A percentile compares a stretch with the other conserved stretches of the same genome.
These are phyloP conservation scores for Caenorhabditis becei DNA, from an alignment of 2,888 invertebrate genomes.

Conservation along the genomic window DNA sequence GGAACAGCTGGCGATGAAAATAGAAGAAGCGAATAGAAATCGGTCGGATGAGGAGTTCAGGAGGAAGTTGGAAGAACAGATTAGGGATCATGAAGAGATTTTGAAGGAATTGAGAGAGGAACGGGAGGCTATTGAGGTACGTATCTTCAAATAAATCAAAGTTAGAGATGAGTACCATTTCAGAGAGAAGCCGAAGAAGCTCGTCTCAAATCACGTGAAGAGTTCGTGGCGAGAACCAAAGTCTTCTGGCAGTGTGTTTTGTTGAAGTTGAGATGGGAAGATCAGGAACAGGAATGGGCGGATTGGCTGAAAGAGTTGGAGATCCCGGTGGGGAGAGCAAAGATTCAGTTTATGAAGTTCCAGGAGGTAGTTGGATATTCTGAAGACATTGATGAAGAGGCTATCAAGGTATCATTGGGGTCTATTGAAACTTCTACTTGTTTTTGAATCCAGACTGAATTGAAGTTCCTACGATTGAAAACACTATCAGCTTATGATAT, in stretches of 20 bases:
- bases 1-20: neutral
- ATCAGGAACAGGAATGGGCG: constrained; percentile 19
- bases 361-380: neutral
- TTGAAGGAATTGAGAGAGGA: neutral
- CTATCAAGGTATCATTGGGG: too few relatives aligned
- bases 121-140: constrained; percentile 9
- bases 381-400: neutral
- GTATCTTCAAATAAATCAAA: neutral
- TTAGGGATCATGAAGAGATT: neutral
- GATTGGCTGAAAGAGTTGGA: constrained; percentile 3
- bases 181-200: constrained; percentile 25
- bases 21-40: neutral
- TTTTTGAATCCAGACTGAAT: constrained; percentile 3
- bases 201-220: neutral
- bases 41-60: too few relatives aligned
- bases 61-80: neutral
- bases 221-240: neutral
- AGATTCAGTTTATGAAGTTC: neutral
- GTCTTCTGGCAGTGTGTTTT: neutral
- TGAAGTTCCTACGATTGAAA: neutral
- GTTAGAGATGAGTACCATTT: neutral
- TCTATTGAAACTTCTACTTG: too few relatives aligned
- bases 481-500: neutral
- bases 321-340: neutral
- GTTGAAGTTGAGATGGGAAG: constrained; percentile 14